Conservation (phyloP, 2,113 vertebrate species). For the Oreocharis arfaki region DNA sequence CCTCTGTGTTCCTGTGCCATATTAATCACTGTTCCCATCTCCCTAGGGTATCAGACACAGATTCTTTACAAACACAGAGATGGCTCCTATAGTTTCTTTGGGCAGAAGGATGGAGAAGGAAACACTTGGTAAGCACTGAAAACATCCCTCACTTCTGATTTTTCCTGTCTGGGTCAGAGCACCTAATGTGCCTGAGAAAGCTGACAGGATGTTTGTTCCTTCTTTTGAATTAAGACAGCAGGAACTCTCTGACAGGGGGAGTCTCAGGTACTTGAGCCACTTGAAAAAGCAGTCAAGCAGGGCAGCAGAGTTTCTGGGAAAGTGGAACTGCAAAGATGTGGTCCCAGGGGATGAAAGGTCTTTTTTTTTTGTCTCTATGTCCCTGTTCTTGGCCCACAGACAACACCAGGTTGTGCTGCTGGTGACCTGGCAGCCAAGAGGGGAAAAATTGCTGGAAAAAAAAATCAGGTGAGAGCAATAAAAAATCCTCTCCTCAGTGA, state of each 20-base stretch:
- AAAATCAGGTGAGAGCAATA: background rate
- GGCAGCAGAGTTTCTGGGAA: background rate
- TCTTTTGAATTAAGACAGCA: background rate
- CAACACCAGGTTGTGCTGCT: background rate
- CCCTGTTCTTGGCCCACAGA: background rate
- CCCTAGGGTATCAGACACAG: conserved; percentile 80
- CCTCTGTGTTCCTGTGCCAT: background rate
- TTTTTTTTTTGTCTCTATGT: background rate
- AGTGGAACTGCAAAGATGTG: background rate
- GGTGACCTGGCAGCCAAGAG: background rate
- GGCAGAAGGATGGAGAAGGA: conserved; percentile 74
- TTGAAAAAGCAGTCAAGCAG: background rate
- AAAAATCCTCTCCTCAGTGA: background rate
- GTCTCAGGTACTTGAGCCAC: background rate
- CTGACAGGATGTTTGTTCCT: conserved; percentile 36
- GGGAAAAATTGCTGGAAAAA: background rate
- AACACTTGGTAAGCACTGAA: conserved; percentile 81
- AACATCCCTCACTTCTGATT: background rate
- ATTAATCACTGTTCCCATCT: background rate
- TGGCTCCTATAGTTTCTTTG: conserved; percentile 88
- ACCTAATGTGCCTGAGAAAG: conserved; percentile 59
- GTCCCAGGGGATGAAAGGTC: background rate
- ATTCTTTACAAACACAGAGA: conserved; percentile 80
- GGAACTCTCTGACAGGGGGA: background rate
- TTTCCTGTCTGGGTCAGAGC: background rate